Evolutionary conservation across 1,140 invertebrate species (phyloP), one percentile per base, ranked within the genome.

Genomic region (Liolophura sinensis): DNA sequence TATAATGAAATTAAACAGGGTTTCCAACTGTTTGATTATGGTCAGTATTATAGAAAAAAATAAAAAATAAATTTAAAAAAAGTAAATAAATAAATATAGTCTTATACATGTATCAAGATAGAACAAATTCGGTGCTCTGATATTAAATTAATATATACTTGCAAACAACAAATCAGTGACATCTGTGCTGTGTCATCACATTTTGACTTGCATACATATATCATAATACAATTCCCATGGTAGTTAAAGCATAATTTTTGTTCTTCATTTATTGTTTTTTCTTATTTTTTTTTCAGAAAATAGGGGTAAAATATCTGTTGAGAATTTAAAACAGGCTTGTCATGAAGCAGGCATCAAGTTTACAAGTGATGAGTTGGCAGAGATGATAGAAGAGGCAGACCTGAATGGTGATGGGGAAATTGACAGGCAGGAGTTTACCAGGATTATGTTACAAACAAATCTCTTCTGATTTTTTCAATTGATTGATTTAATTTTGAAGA

Each of bases 371-470:
- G 81, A 84, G 27, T 69, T 84, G 24, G 73, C 79, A 50, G 81
- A 82, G 31, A 83, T 84, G 81, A 78, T 84, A 40, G 76, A 77
- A 49, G 82, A 83, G 66, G 82, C 82, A 15, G 82, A 84, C 60
- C 70, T 80, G 27, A 81, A 84, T 70, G 82, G 82, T 12, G 82
- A 84, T 69, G 82, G 82, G 25, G 60, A 70, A 48, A 70, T 84
- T 9, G 81, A 82, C 74, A 69, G 80, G 70, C 73, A 74, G 66
- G 82, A 84, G 71, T 84, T 84, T 47, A 80, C 82, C 54, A 60
- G 73, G 57, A 82, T 84, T n/a, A 84, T 84, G 79, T 68, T 82
- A 40, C 77, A 82, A 64, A 84, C 82, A 31, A 84, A 82, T 65
- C 69, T 84, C 7, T 84, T 82, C 60, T 82, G 65, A 76, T 25